Evolutionary conservation across 1,140 invertebrate genomes (phyloP).

Genomic region (Heliothis virescens): DNA sequence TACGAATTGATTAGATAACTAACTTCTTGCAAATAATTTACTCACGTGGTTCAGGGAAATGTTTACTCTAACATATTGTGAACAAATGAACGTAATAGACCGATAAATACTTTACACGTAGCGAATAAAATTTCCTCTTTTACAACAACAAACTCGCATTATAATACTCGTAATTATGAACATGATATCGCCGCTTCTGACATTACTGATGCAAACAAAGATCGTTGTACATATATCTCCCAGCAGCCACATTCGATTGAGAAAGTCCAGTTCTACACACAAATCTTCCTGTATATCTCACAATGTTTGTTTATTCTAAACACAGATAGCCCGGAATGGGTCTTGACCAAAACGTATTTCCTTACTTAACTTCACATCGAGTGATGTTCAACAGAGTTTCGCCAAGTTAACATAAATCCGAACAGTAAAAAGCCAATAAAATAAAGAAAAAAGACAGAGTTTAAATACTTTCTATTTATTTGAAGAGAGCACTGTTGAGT

Average conservation of each 20-base stretch:
- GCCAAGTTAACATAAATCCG: slow-evolving; percentile 31
- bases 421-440: slow-evolving; percentile 28
- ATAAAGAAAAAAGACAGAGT: slow-evolving; percentile 11
- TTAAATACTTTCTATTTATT: not conserved
- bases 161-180: not conserved
- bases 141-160: not conserved
- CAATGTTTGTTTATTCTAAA: slow-evolving; percentile 43
- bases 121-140: not conserved
- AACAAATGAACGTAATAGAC: not conserved
- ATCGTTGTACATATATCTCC: slow-evolving; percentile 10
- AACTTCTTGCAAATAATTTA: slow-evolving; percentile 21
- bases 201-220: slow-evolving; percentile 34
- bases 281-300: slow-evolving; percentile 35
- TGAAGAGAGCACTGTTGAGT: not conserved
- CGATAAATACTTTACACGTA: no score
- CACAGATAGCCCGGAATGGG: slow-evolving; percentile 23
- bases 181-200: slow-evolving; percentile 9
- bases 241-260: slow-evolving; percentile 32
- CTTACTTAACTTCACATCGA: slow-evolving; percentile 32
- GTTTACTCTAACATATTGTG: slow-evolving; percentile 20
- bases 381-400: slow-evolving; percentile 50
- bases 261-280: slow-evolving; percentile 44
- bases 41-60: slow-evolving; percentile 29
- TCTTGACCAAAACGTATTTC: slow-evolving; percentile 37
- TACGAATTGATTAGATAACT: slow-evolving; percentile 21